Evolutionary conservation across 1,140 invertebrate genomes (phyloP), one percentile per base, ranked within the genome.

Genomic region (Zaprionus lachaisei): DNA sequence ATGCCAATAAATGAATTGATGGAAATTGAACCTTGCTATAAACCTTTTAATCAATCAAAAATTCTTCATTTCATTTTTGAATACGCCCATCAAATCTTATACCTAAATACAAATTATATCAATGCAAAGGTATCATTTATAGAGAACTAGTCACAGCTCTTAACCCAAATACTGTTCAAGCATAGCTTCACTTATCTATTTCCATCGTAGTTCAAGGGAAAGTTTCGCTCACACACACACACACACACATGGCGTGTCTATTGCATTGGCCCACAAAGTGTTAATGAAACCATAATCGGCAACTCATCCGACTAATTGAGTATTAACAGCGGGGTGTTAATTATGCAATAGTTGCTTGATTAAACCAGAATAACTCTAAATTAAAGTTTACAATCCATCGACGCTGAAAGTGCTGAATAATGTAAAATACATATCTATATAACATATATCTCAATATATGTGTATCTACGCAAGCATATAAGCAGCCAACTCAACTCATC

Each of bases 291-390:
- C 37, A 47, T 56, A 74, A 62, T 57, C 49, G 17, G 34, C 14
- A 9, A n/a, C 47, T 41, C 51, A 70, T 49, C 38, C 37, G 20
- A 47, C 15, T 24, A 57, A 74, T 72, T 72, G 34, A 44, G 47
- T 49, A 20, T 60, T 63, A 62, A 68, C 75, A 74, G 71, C 75
- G 51, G 71, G 71, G 49, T 24, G 64, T 68, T 56, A 68, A 62
- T 63, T 73, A n/a, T 68, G 63, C 11, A 67, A 74, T 68, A 62
- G 31, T 60, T 58, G 24, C 5, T 54, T 60, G 15, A 51, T 70
- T 63, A 34, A 70, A 63, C 68, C 24, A 15, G 41, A 72, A 31
- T 66, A 57, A 57, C 38, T 57, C 15, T 26, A 44, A 34, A 28
- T 47, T 41, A 26, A 51, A 60, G 41, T 26, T 55, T 51, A 20